Percentiles rank a stretch among this genome's conserved stretches.
These are phyloP conservation scores for Pollenia angustigena DNA, from an alignment of 2,888 invertebrate species.

Conservation along the genomic window DNA sequence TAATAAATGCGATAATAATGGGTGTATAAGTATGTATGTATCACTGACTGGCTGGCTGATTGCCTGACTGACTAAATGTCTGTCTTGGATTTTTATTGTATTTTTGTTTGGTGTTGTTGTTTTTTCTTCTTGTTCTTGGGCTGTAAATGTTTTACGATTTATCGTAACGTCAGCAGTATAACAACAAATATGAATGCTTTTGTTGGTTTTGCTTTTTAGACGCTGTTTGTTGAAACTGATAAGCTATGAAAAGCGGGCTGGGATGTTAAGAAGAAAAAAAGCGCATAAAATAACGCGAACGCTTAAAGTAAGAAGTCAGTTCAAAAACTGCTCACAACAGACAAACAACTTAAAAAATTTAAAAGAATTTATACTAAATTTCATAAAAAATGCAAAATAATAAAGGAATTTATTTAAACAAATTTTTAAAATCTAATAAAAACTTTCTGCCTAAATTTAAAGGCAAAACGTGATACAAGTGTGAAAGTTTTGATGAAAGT, in stretches of 20 bases:
- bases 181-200: constrained; percentile 36
- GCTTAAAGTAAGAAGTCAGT: constrained; percentile 70
- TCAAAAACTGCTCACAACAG: constrained; percentile 68
- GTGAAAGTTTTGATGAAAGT: background rate
- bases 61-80: constrained; percentile 10
- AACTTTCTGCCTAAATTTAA: constrained; percentile 21
- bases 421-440: background rate
- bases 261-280: constrained; percentile 52
- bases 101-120: constrained; percentile 4
- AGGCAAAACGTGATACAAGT: constrained; percentile 47
- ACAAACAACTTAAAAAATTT: constrained; percentile 52
- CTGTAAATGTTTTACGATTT: constrained; percentile 62
- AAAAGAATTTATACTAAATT: background rate
- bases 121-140: constrained; percentile 23
- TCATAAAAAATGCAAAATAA: background rate
- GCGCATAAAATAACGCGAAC: constrained; percentile 73
- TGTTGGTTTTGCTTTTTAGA: constrained; percentile 43
- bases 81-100: constrained; percentile 5
- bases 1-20: constrained; percentile 72
- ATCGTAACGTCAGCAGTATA: constrained; percentile 45
- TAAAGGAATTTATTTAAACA: constrained; percentile 4
- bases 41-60: constrained; percentile 18
- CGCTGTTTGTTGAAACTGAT: constrained; percentile 45
- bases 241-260: constrained; percentile 58
- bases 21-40: constrained; percentile 13